Evolutionary conservation across 2,888 invertebrate genomes (phyloP).

Genomic region (Ochropacha duplaris): DNA sequence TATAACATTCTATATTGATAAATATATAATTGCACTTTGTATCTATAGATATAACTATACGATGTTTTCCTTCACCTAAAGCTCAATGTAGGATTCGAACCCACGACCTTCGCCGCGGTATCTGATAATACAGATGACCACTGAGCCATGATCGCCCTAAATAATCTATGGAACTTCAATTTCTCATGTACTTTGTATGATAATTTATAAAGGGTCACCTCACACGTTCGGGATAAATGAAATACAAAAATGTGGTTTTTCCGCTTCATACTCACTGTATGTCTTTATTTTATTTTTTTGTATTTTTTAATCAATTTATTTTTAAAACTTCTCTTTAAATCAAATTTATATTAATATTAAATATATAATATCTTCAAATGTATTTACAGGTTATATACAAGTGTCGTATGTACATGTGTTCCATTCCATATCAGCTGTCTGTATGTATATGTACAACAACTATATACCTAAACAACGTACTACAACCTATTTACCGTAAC

Average conservation of each 20-base stretch:
- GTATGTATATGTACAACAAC: slow-evolving; percentile 39
- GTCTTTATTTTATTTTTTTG: slow-evolving; percentile 74
- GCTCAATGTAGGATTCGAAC: too few species aligned
- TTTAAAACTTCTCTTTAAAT: slow-evolving; percentile 77
- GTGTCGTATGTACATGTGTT: slow-evolving; percentile 62
- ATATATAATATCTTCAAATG: slow-evolving; percentile 70
- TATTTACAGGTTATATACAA: slow-evolving; percentile 78
- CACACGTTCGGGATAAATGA: slow-evolving; percentile 56
- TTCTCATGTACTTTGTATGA: too few species aligned
- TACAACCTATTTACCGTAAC: neutral
- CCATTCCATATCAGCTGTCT: slow-evolving; percentile 21
- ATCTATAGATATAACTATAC: too few species aligned
- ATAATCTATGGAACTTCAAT: too few species aligned
- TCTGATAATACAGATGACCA: too few species aligned
- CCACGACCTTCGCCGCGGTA: too few species aligned
- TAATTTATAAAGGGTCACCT: too few species aligned
- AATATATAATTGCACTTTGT: too few species aligned
- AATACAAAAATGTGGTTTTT: slow-evolving; percentile 67
- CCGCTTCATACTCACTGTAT: slow-evolving; percentile 80
- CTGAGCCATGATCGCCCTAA: too few species aligned
- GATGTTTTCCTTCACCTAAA: too few species aligned
- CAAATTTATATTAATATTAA: slow-evolving; percentile 77
- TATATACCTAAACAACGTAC: slow-evolving; percentile 4
- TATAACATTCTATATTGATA: too few species aligned
- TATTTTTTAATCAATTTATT: slow-evolving; percentile 68